A percentile compares a stretch with the other conserved stretches of the same genome.
phyloP scores from a whole-genome alignment of 2,113 vertebrate species.

The Muscicapa adusta region DNA sequence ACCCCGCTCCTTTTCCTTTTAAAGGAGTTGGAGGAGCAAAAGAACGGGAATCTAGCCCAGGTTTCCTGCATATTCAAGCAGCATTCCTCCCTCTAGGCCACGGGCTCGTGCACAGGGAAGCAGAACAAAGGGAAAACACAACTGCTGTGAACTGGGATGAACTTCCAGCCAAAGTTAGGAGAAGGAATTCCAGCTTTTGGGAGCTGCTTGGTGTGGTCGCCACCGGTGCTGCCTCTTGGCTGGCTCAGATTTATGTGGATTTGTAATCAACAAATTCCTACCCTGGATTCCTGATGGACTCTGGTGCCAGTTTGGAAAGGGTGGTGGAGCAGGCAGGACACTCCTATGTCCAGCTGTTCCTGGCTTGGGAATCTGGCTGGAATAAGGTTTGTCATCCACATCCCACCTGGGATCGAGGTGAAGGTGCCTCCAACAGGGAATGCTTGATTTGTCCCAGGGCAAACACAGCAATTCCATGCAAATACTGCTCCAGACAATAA shows the following conservation, averaged over 20 bases:
- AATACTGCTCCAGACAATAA: neutral
- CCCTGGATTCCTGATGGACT: neutral
- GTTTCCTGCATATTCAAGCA: conserved; percentile 12
- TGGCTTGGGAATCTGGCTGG: neutral
- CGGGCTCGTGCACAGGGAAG: neutral
- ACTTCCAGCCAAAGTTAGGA: neutral
- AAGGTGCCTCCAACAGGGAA: neutral
- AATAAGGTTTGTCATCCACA: neutral
- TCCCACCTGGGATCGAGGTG: neutral
- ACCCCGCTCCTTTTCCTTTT: conserved; percentile 14
- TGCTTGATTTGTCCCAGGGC: neutral
- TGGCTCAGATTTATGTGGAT: accelerated
- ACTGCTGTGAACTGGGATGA: conserved; percentile 43
- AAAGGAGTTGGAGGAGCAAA: neutral
- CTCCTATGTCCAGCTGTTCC: accelerated
- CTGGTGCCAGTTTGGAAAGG: neutral
- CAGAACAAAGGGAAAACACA: conserved; percentile 46
- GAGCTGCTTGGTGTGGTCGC: neutral
- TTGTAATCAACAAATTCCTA: neutral
- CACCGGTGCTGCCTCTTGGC: accelerated
- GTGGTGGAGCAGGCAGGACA: accelerated
- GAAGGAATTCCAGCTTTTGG: neutral
- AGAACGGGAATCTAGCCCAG: conserved; percentile 13
- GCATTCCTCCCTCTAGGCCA: conserved; percentile 25
- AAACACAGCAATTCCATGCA: neutral